Base-by-base conservation (phyloP, 1,140 invertebrate genomes). In the Adoxophyes honmai region DNA sequence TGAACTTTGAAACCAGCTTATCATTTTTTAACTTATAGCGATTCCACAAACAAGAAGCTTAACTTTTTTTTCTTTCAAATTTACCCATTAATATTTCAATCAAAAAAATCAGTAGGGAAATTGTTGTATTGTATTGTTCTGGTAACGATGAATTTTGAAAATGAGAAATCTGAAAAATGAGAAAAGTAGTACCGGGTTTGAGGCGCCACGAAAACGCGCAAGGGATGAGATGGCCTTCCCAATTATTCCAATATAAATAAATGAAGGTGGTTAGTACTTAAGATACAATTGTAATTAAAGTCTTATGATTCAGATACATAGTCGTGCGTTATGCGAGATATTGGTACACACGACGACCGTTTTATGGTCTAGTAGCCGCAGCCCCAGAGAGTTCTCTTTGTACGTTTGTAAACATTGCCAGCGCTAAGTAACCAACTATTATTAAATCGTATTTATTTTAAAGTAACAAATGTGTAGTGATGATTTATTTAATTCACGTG, bases 291-390 rank as follows among this genome's bases (percentile, higher is more conserved):
- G 52, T 65, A 64, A 61, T 62, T 69, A 67, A 75, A 59, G 66
- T 75, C 75, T 75, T 78, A 78, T 78, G 64, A 70, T 68, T 66
- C 59, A 68, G 60, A 63, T 52, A 60, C 59, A 67, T 73, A 68
- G 65, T 70, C 62, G 57, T 73, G 62, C 59, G 59, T 69, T 67
- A 53, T 67, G 69, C 59, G 57, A 52, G 21, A 60, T 48, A 58
- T 58, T 39, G 38, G 56, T 51, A 54, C 51, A 57, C 54, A 54
- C 37, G 33, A 51, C 34, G 21, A 51, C 33, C 48, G 38, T 57
- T 62, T 53, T 52, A 64, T 44, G 48, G 55, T 60, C 51, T 57
- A 28, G 36, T 48, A 57, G 61, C 36, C 55, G 59, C 53, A 64
- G 58, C 68, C 68, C 75, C 70, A 66, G 74, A 73, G 66, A 65